Evolutionary conservation across 2,113 vertebrate genomes (phyloP).

Genomic region (Burhinus oedicnemus): DNA sequence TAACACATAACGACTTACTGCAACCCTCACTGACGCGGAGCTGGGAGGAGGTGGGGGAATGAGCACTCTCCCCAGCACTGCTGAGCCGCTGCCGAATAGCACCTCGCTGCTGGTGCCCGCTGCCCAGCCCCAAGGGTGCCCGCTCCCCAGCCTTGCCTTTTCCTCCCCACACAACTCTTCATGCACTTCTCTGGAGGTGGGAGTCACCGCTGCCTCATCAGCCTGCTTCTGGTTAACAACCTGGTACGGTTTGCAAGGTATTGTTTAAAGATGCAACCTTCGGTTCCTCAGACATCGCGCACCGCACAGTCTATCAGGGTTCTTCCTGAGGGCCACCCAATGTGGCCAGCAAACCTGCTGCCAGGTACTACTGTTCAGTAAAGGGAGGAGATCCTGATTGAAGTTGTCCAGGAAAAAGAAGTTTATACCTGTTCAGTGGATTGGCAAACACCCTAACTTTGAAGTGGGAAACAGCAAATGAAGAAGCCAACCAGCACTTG

Average conservation of each 20-base stretch:
- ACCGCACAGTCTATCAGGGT: accelerated
- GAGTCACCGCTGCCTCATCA: not conserved
- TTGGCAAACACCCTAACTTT: not conserved
- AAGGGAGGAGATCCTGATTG: not conserved
- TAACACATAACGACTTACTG: not conserved
- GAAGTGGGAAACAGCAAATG: not conserved
- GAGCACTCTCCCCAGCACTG: accelerated
- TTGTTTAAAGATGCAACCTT: not conserved
- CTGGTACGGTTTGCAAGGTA: not conserved
- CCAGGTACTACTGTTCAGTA: accelerated
- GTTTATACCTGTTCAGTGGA: not conserved
- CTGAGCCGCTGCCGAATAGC: not conserved
- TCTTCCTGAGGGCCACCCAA: not conserved
- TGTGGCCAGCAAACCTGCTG: not conserved
- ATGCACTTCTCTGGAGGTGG: not conserved
- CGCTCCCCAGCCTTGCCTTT: not conserved
- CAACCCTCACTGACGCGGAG: accelerated
- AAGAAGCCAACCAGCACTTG: not conserved
- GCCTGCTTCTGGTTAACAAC: not conserved
- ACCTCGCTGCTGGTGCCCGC: not conserved
- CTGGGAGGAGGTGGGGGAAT: not conserved
- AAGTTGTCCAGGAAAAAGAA: not conserved
- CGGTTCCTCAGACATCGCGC: accelerated
- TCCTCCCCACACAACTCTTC: not conserved
- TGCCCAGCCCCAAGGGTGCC: not conserved